Conservation (phyloP, 1,140 invertebrate species). For the Aphidius gifuensis region DNA sequence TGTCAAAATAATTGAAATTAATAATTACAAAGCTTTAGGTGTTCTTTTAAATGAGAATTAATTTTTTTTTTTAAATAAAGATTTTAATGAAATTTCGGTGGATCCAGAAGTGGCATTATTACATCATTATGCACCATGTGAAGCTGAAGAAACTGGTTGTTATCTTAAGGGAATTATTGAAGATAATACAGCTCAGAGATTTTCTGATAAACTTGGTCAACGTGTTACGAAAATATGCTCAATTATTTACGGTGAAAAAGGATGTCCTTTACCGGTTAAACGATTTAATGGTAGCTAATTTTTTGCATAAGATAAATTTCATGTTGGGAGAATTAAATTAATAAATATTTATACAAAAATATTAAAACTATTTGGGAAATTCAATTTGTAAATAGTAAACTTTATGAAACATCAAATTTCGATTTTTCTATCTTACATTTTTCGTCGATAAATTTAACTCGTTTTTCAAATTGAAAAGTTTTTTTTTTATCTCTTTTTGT, state of each 20-base stretch:
- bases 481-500: too few relatives aligned
- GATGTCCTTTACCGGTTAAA: conserved; percentile 19
- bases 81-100: conserved; percentile 22
- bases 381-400: neutral
- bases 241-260: conserved; percentile 37
- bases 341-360: neutral
- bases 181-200: conserved; percentile 49
- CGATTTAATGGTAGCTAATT: neutral
- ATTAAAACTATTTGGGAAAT: neutral
- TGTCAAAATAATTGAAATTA: too few relatives aligned
- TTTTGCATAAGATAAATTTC: neutral
- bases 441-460: too few relatives aligned
- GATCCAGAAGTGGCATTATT: conserved; percentile 27
- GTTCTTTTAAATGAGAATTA: neutral
- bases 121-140: conserved; percentile 39
- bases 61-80: conserved; percentile 28
- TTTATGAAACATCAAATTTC: too few relatives aligned
- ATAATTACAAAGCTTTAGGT: neutral
- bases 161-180: conserved; percentile 50
- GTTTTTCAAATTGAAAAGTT: too few relatives aligned
- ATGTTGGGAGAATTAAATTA: neutral
- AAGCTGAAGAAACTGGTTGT: conserved; percentile 58
- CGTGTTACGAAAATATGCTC: conserved; percentile 45
- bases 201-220: conserved; percentile 43
- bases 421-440: too few relatives aligned